These are phyloP conservation scores for Syngnathus floridae DNA, from an alignment of 2,113 vertebrate species.

Conservation along the genomic window DNA sequence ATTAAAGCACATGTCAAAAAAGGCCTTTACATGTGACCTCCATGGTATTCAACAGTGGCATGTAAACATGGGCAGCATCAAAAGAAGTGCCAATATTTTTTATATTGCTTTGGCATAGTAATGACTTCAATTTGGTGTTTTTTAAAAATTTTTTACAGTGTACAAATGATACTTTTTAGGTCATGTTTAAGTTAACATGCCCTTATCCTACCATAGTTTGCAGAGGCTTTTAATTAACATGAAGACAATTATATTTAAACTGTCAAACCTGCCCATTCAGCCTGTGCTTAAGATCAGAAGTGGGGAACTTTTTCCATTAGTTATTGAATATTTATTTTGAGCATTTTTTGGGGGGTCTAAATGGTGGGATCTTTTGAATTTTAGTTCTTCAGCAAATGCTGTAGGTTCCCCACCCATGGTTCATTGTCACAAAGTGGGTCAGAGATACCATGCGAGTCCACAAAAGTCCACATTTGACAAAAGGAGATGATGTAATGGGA, in stretches of 20 bases:
- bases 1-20: slow-evolving; percentile 60
- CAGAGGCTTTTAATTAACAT: slow-evolving; percentile 46
- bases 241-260: slow-evolving; percentile 34
- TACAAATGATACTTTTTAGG: slow-evolving; percentile 22
- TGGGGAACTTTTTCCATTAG: not conserved
- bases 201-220: not conserved
- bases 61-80: slow-evolving; percentile 51
- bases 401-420: slow-evolving; percentile 36
- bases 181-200: slow-evolving; percentile 7
- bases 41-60: slow-evolving; percentile 63
- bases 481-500: slow-evolving; percentile 53
- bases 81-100: slow-evolving; percentile 25
- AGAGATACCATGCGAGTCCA: slow-evolving; percentile 71
- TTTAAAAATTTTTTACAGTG: slow-evolving; percentile 1
- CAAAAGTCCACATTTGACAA: slow-evolving; percentile 63
- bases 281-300: not conserved
- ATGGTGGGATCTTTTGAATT: not conserved
- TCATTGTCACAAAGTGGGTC: slow-evolving; percentile 38
- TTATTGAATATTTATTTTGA: not conserved
- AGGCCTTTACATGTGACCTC: slow-evolving; percentile 62
- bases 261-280: not conserved
- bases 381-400: not conserved
- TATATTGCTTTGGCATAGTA: slow-evolving; percentile 52
- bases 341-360: not conserved
- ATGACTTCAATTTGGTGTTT: slow-evolving; percentile 17